Percentiles rank a stretch among this genome's conserved stretches.
These are phyloP conservation scores for Felis catus DNA, from an alignment of 2,113 vertebrate species.

Conservation along the genomic window F.catus_Fca126_mat1.0 CM031416.1:12118501-12119000, in stretches of 20 bases:
- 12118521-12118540: constrained; percentile 64
- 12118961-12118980: background rate
- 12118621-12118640: background rate
- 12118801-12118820: constrained; percentile 31
- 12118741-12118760: constrained; percentile 41
- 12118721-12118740: constrained; percentile 62
- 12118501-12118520: constrained; percentile 66
- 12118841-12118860: background rate
- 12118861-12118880: background rate
- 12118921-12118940: background rate
- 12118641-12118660: constrained; percentile 28
- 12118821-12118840: background rate
- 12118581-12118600: background rate
- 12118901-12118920: background rate
- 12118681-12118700: constrained; percentile 40
- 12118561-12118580: constrained; percentile 1
- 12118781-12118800: constrained; percentile 52
- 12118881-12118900: background rate
- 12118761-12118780: background rate
- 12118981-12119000: background rate
- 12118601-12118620: background rate
- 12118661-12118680: constrained; percentile 39
- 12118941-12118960: background rate
- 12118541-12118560: background rate
- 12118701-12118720: constrained; percentile 46